phyloP scores from a whole-genome alignment of 2,888 invertebrate genomes.

The Epinotia bilunana region DNA sequence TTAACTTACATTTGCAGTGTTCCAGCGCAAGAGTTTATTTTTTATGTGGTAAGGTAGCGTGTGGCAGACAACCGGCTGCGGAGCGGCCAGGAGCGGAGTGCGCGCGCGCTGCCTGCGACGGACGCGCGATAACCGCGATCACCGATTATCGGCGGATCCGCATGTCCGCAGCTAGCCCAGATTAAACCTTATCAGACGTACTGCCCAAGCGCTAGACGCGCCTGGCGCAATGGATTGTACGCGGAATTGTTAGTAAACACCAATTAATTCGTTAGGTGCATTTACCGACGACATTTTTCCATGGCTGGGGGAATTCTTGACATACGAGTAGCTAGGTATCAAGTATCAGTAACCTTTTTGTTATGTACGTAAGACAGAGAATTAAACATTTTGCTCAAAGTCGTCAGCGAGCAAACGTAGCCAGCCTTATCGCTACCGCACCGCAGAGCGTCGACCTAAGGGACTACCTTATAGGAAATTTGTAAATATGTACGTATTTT shows the following conservation, averaged over 20 bases:
- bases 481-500: no score
- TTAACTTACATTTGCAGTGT: slow-evolving; percentile 40
- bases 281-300: slow-evolving; percentile 6
- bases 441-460: no score
- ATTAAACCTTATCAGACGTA: slow-evolving; percentile 47
- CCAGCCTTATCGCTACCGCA: no score
- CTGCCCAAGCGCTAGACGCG: slow-evolving; percentile 17
- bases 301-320: neutral
- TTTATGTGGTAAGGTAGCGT: neutral
- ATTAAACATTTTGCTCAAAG: neutral
- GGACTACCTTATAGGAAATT: no score
- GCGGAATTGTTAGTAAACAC: slow-evolving; percentile 36
- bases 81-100: slow-evolving; percentile 62
- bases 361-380: neutral
- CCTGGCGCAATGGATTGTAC: slow-evolving; percentile 10
- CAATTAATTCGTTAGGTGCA: slow-evolving; percentile 24
- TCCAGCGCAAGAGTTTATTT: slow-evolving; percentile 34
- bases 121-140: slow-evolving; percentile 78
- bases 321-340: no score
- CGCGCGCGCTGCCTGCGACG: slow-evolving; percentile 69
- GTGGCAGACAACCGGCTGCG: slow-evolving; percentile 62
- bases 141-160: slow-evolving; percentile 74
- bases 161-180: slow-evolving; percentile 55
- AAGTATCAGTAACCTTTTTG: no score
- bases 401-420: no score